Conservation (phyloP, 2,113 vertebrate genomes). For the Corydoras maculifer region DNA sequence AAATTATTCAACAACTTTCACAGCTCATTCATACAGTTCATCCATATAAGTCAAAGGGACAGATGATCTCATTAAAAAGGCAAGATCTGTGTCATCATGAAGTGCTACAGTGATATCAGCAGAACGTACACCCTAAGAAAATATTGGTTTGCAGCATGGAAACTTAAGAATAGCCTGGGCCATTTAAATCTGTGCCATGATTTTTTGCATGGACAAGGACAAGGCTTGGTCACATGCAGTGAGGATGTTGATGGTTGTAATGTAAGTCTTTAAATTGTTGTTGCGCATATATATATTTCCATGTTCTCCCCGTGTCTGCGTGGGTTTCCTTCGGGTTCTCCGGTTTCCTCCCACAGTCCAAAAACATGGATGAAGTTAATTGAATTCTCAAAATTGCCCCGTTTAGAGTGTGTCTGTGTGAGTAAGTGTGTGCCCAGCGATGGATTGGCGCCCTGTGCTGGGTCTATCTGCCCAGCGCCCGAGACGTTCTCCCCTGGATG, state of each 20-base stretch:
- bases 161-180: conserved; percentile 38
- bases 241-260: conserved; percentile 9
- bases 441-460: too few relatives aligned
- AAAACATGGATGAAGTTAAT: too few relatives aligned
- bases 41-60: conserved; percentile 42
- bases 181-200: conserved; percentile 3
- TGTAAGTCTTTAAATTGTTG: not conserved
- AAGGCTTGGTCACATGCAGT: conserved; percentile 7
- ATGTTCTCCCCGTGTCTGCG: too few relatives aligned
- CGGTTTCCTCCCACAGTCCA: too few relatives aligned
- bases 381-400: too few relatives aligned
- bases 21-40: conserved; percentile 55
- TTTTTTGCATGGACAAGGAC: too few relatives aligned
- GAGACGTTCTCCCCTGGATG: too few relatives aligned
- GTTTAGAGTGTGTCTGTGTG: too few relatives aligned
- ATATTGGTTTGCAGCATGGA: conserved; percentile 31
- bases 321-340: too few relatives aligned
- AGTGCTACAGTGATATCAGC: conserved; percentile 29
- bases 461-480: too few relatives aligned
- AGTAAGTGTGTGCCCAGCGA: too few relatives aligned
- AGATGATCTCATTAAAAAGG: conserved; percentile 41
- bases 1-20: conserved; percentile 52
- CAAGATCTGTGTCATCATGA: conserved; percentile 44
- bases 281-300: too few relatives aligned
- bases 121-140: conserved; percentile 46